phyloP scores from a whole-genome alignment of 1,140 invertebrate genomes.

The Drosophila miranda region DNA sequence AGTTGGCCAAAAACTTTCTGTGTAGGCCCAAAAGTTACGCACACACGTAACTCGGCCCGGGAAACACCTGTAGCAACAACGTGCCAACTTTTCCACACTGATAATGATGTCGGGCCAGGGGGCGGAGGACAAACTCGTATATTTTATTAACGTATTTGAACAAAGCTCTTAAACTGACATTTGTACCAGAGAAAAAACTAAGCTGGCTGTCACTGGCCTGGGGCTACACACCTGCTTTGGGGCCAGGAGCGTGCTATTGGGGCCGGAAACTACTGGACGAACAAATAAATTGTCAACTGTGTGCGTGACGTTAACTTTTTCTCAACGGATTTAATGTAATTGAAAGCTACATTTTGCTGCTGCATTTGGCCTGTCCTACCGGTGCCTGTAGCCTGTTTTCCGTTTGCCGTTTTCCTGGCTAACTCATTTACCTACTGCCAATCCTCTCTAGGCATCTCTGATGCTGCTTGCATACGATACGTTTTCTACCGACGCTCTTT shows the following conservation, averaged over 20 bases:
- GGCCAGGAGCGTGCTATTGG: constrained; percentile 11
- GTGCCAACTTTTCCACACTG: constrained; percentile 35
- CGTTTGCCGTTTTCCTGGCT: constrained; percentile 18
- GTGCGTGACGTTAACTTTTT: constrained; percentile 65
- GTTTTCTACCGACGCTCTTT: background rate
- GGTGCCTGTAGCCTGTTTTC: constrained; percentile 22
- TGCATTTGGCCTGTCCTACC: constrained; percentile 30
- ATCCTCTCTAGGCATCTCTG: no score
- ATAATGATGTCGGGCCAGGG: constrained; percentile 48
- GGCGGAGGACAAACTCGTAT: constrained; percentile 15
- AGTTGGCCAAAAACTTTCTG: constrained; percentile 41
- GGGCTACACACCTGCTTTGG: background rate
- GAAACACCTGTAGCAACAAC: constrained; percentile 54
- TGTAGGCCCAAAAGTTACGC: constrained; percentile 47
- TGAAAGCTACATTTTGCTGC: constrained; percentile 66
- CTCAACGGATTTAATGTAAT: constrained; percentile 75
- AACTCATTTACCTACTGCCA: background rate
- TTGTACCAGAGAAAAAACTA: constrained; percentile 32
- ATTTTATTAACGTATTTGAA: constrained; percentile 64
- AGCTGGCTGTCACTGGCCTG: no score
- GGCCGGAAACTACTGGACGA: constrained; percentile 37
- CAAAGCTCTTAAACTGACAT: constrained; percentile 61
- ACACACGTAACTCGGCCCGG: constrained; percentile 33
- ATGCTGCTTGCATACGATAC: no score
- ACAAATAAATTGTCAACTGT: constrained; percentile 76